These are phyloP conservation scores for Danio aesculapii DNA, from an alignment of 2,797 vertebrate genomes.

Conservation along the genomic window DNA sequence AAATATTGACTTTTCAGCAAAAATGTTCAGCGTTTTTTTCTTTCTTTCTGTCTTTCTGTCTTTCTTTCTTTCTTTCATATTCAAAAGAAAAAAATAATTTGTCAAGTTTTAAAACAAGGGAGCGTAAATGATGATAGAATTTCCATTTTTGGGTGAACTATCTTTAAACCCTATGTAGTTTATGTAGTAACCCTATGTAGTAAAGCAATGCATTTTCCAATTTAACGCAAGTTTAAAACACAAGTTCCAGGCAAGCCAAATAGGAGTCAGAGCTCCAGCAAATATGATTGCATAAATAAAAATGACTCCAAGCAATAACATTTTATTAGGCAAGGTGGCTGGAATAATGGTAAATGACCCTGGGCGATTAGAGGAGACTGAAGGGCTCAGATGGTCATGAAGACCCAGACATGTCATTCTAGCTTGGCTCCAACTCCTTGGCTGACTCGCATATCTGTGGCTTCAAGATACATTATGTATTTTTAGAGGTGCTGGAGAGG, in stretches of 20 bases:
- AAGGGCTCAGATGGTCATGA: constrained; percentile 46
- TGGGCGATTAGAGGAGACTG: constrained; percentile 47
- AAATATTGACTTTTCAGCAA: no score
- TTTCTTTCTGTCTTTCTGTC: no score
- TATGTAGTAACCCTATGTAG: no score
- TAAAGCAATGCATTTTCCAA: not conserved
- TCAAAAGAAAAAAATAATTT: no score
- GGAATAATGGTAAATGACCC: constrained; percentile 15
- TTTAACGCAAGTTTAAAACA: not conserved
- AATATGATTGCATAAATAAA: constrained; percentile 21
- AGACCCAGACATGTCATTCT: constrained; percentile 67
- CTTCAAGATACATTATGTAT: constrained; percentile 55
- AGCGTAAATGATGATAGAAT: no score
- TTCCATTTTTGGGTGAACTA: no score
- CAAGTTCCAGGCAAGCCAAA: constrained; percentile 11
- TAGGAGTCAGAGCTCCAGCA: not conserved
- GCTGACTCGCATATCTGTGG: constrained; percentile 55
- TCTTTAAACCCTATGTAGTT: no score
- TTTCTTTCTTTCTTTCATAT: no score
- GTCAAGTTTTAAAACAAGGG: no score
- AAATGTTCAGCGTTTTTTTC: no score
- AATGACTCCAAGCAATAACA: not conserved
- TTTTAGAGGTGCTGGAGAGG: constrained; percentile 57
- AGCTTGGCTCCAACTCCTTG: constrained; percentile 71
- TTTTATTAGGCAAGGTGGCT: not conserved